Percentiles rank a stretch among this genome's conserved stretches.
Conservation (phyloP, 64 coral and sea anemone genomes). For the Cladopsammia gracilis region DNA sequence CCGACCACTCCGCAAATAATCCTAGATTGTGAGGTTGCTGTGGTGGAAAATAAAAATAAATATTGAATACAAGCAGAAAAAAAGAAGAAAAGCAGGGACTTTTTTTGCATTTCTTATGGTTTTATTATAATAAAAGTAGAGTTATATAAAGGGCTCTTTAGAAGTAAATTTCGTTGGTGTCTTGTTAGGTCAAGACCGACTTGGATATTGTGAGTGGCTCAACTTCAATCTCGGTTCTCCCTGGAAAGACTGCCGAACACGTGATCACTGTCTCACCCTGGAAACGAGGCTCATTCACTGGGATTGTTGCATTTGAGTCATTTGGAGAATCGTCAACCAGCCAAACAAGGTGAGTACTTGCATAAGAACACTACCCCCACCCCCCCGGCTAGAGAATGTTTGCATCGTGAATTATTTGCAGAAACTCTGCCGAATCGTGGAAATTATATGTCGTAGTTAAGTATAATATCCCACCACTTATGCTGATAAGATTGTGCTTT, state of each 20-base stretch:
- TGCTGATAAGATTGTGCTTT: not conserved
- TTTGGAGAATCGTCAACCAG: not conserved
- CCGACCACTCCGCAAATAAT: no score
- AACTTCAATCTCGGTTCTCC: conserved; percentile 73
- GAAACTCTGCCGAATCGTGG: not conserved
- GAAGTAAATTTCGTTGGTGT: not conserved
- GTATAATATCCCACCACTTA: no score
- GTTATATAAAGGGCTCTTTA: no score
- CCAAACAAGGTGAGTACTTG: conserved; percentile 26
- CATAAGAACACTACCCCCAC: not conserved
- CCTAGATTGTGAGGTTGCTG: no score
- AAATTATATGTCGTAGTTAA: no score
- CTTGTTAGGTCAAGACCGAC: conserved; percentile 85
- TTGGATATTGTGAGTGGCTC: conserved; percentile 87
- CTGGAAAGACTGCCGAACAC: conserved; percentile 79
- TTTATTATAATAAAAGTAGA: no score
- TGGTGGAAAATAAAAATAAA: no score
- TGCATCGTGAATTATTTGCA: no score
- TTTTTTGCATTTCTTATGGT: no score
- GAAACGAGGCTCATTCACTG: conserved; percentile 86
- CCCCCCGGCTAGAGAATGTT: no score
- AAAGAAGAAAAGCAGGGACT: no score
- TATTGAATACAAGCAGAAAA: no score
- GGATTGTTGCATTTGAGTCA: conserved; percentile 85
- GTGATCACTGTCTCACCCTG: conserved; percentile 90